A percentile compares a stretch with the other conserved stretches of the same genome.
Evolutionary conservation across 2,113 vertebrate genomes (phyloP).

Genomic region (Genyomyrus donnyi): DNA sequence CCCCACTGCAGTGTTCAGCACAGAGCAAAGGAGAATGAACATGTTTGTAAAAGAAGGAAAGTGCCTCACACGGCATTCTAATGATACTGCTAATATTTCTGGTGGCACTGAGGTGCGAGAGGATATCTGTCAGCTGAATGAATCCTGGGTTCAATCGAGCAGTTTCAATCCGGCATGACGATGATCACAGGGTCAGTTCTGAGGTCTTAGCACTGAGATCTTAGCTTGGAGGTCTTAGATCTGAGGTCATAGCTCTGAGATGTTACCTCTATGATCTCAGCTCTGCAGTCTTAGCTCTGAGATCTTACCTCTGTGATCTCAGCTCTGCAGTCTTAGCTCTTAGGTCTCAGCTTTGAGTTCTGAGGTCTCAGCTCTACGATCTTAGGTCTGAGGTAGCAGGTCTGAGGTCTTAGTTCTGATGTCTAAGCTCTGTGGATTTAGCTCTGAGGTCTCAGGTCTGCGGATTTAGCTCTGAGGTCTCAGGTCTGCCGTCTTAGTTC

Average conservation of each 20-base stretch:
- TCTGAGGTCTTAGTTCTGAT: background rate
- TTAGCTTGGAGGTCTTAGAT: background rate
- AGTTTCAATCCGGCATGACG: background rate
- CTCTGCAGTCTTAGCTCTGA: no score
- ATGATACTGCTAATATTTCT: background rate
- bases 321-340: background rate
- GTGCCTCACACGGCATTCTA: background rate
- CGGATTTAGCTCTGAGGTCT: rapidly evolving
- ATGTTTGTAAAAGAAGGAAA: background rate
- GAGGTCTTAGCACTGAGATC: background rate
- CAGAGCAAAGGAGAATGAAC: background rate
- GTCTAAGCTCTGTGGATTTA: background rate
- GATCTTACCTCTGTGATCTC: background rate
- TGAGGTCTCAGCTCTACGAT: background rate
- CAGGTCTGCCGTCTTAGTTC: background rate
- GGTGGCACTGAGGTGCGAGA: background rate
- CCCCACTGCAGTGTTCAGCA: background rate
- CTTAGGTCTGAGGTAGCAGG: background rate
- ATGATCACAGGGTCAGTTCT: background rate
- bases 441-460: no score
- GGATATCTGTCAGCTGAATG: background rate
- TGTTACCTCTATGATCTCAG: no score
- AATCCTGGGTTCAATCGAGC: background rate
- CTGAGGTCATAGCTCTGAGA: no score
- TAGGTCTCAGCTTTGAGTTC: background rate